Evolutionary conservation across 2,888 invertebrate species (phyloP).

Genomic region (Cylloceria caligata): DNA sequence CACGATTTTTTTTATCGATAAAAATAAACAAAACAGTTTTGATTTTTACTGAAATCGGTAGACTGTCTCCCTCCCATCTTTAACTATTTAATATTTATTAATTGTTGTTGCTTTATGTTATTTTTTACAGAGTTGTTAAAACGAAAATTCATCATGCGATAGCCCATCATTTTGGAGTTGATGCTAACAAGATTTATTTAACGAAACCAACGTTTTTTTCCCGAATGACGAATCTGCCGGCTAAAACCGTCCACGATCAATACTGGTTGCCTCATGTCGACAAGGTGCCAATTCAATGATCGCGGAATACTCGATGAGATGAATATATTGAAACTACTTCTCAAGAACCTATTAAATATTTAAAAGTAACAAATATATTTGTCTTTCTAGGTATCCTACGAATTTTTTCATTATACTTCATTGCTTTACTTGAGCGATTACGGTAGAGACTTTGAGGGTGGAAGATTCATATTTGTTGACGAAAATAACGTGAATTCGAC

Average conservation of each 20-base stretch:
- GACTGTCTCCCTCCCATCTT: no score
- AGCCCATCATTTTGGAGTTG: constrained; percentile 91
- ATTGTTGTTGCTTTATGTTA: not conserved
- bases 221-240: constrained; percentile 89
- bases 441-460: constrained; percentile 92
- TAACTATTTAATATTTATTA: not conserved
- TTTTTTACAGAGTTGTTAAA: constrained; percentile 86
- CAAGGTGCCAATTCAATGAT: constrained; percentile 87
- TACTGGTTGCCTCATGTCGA: constrained; percentile 97
- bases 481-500: constrained; percentile 88
- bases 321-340: not conserved
- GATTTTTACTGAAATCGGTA: no score
- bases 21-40: no score
- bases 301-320: not conserved
- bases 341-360: not conserved
- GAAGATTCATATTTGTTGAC: constrained; percentile 93
- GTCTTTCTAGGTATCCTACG: constrained; percentile 91
- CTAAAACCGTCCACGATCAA: constrained; percentile 93
- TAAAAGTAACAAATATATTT: constrained; percentile 23
- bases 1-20: no score
- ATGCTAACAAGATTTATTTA: constrained; percentile 88
- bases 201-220: constrained; percentile 97
- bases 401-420: constrained; percentile 94
- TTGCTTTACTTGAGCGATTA: constrained; percentile 92
- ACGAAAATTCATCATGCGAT: constrained; percentile 92